Conservation (phyloP, 2,113 vertebrate species). For the Mirounga angustirostris region DNA sequence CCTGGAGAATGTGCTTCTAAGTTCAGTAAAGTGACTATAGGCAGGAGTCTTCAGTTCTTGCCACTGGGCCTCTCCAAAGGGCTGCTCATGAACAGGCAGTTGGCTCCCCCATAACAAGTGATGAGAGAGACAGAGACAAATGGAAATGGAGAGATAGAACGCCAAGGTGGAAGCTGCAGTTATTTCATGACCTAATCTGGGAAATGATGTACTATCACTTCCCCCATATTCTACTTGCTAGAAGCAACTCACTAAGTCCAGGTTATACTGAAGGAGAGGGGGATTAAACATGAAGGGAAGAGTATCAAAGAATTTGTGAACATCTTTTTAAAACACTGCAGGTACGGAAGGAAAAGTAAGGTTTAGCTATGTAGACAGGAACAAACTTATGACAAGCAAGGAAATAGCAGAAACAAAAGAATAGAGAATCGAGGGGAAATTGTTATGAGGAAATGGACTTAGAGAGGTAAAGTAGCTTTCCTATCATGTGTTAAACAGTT, state of each 20-base stretch:
- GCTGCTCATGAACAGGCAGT: background rate
- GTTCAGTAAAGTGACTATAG: background rate
- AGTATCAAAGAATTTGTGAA: background rate
- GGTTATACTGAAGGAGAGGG: background rate
- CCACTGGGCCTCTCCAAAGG: background rate
- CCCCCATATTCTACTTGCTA: background rate
- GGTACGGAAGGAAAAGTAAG: background rate
- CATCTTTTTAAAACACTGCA: conserved; percentile 13
- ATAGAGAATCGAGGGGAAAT: background rate
- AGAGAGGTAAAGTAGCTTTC: background rate
- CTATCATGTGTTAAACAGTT: background rate
- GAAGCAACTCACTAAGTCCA: background rate
- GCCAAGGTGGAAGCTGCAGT: background rate
- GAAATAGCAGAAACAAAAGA: background rate
- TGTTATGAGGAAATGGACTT: background rate
- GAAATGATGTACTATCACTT: background rate
- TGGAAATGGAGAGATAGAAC: background rate
- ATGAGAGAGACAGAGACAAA: background rate
- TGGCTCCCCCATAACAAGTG: background rate
- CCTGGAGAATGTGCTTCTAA: background rate
- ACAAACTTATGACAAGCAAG: background rate
- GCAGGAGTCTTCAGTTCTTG: background rate
- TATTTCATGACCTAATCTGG: background rate
- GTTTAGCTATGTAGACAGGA: background rate
- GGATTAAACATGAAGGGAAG: background rate